These are phyloP conservation scores for Mungos mungo DNA, from an alignment of 2,113 vertebrate species.

Conservation along the genomic window DNA sequence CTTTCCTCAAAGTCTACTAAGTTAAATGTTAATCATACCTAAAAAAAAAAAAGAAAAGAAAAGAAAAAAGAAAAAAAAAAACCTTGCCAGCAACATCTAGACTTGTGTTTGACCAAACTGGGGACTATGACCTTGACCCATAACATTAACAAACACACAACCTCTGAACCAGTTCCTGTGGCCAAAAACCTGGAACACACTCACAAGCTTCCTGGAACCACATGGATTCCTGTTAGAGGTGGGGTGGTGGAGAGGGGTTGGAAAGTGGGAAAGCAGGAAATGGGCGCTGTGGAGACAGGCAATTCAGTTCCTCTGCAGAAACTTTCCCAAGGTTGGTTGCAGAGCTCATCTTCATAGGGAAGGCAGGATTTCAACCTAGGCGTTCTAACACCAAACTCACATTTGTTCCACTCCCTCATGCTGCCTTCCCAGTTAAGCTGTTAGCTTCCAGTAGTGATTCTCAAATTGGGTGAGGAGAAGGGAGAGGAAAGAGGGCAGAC, in stretches of 20 bases:
- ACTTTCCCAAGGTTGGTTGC: background rate
- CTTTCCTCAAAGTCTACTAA: background rate
- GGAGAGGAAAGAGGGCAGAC: background rate
- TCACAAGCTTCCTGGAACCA: background rate
- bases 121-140: no score
- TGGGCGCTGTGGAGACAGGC: background rate
- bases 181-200: background rate
- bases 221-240: background rate
- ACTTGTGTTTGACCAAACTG: background rate
- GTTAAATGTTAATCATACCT: background rate
- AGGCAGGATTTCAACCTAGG: background rate
- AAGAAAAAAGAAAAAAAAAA: background rate
- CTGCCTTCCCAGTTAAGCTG: background rate
- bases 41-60: background rate
- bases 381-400: no score
- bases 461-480: background rate
- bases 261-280: background rate
- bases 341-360: background rate
- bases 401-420: background rate
- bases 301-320: background rate
- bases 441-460: background rate
- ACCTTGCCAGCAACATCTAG: background rate
- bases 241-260: accelerated
- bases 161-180: background rate
- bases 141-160: background rate